Conservation (phyloP, 2,888 invertebrate genomes). For the Catocala sponsa region DNA sequence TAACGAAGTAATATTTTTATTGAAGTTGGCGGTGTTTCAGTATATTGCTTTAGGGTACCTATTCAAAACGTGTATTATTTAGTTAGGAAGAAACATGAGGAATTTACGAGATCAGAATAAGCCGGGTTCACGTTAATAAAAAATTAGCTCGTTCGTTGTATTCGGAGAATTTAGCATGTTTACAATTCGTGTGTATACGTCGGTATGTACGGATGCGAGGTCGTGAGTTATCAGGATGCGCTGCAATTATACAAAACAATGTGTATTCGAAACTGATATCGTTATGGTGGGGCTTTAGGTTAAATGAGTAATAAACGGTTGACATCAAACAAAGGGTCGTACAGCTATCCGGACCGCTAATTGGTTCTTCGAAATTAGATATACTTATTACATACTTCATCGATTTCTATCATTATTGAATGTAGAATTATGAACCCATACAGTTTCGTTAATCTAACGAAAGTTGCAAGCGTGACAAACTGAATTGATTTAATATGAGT, state of each 20-base stretch:
- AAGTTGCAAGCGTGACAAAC: no score
- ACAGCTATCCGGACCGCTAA: no score
- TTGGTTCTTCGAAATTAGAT: no score
- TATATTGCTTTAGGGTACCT: neutral
- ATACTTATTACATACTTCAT: no score
- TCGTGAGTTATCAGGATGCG: slow-evolving; percentile 13
- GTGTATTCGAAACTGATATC: slow-evolving; percentile 1
- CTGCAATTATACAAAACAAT: slow-evolving; percentile 8
- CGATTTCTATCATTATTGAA: no score
- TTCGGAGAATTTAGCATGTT: slow-evolving; percentile 17
- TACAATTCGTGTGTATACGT: slow-evolving; percentile 13
- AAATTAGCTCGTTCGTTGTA: slow-evolving; percentile 14
- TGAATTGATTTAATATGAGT: no score
- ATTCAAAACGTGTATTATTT: slow-evolving; percentile 8
- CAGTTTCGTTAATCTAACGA: no score
- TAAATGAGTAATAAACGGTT: neutral
- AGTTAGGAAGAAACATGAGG: slow-evolving; percentile 16
- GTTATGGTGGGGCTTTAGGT: slow-evolving; percentile 1
- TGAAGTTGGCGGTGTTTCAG: neutral
- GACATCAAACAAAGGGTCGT: no score
- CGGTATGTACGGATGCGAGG: slow-evolving; percentile 7
- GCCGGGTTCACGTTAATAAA: slow-evolving; percentile 21
- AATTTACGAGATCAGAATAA: slow-evolving; percentile 20
- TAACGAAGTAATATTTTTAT: neutral
- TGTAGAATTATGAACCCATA: no score